Conservation (phyloP, 2,797 vertebrate genomes). For the Bryconaethiops microstoma region DNA sequence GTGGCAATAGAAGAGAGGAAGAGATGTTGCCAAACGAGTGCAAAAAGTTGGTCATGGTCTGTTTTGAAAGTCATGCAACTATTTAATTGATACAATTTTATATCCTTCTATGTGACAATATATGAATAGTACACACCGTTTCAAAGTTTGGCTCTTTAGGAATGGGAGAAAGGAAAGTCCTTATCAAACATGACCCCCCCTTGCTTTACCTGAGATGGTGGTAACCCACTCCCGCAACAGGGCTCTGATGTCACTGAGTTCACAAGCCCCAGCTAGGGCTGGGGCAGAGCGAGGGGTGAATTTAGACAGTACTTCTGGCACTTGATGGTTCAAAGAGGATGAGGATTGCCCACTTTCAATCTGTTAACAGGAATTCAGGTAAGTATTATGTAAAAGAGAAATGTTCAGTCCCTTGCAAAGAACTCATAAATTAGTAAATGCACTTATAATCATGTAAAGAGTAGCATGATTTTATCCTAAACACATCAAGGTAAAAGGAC, state of each 20-base stretch:
- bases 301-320: constrained; percentile 63
- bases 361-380: constrained; percentile 65
- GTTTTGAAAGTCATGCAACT: too few relatives aligned
- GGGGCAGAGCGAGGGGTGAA: constrained; percentile 76
- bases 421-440: neutral
- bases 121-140: too few relatives aligned
- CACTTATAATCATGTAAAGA: neutral
- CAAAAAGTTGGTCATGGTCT: too few relatives aligned
- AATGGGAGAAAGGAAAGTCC: neutral
- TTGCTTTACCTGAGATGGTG: constrained; percentile 84
- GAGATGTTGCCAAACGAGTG: too few relatives aligned
- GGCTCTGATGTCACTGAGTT: constrained; percentile 88
- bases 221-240: constrained; percentile 96
- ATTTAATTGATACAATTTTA: too few relatives aligned
- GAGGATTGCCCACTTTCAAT: constrained; percentile 79
- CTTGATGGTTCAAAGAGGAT: constrained; percentile 67
- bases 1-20: too few relatives aligned
- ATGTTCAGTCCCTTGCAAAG: neutral
- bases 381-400: neutral
- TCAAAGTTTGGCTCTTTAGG: neutral
- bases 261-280: constrained; percentile 89
- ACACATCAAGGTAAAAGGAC: too few relatives aligned
- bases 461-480: too few relatives aligned
- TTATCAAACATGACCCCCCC: neutral
- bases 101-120: too few relatives aligned